Conservation (phyloP, 2,888 invertebrate genomes). For the Ichneumon xanthorius region DNA sequence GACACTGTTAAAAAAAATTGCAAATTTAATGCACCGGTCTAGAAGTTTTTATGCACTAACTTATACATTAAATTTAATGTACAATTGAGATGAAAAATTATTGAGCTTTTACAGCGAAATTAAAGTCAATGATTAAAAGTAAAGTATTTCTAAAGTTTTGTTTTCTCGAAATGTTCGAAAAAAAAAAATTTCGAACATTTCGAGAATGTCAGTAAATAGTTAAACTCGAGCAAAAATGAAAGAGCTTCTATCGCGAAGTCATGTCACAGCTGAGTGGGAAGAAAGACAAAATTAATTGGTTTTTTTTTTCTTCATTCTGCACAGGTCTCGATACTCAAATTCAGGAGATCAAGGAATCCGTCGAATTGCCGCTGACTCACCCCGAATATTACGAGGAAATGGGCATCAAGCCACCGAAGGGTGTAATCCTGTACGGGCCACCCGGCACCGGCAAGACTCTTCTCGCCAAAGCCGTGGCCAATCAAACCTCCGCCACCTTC, state of each 20-base stretch:
- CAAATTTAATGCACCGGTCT: too few species aligned
- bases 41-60: too few species aligned
- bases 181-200: too few species aligned
- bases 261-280: background rate
- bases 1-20: background rate
- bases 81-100: too few species aligned
- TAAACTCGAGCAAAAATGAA: too few species aligned
- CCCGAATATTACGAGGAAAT: slow-evolving; percentile 99
- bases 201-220: too few species aligned
- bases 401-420: slow-evolving; percentile 99
- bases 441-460: slow-evolving; percentile 99
- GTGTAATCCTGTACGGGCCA: slow-evolving; percentile 98
- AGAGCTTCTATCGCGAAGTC: too few species aligned
- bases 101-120: too few species aligned
- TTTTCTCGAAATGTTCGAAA: too few species aligned
- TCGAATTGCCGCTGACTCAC: slow-evolving; percentile 98
- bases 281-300: background rate
- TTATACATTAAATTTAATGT: too few species aligned
- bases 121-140: too few species aligned
- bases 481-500: slow-evolving; percentile 99
- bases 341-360: slow-evolving; percentile 99
- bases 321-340: slow-evolving; percentile 96
- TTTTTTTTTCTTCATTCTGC: slow-evolving; percentile 13
- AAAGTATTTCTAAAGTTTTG: too few species aligned
- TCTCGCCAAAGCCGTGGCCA: slow-evolving; percentile 99